Conservation (phyloP, 2,888 invertebrate species). For the Pilophorus perplexus region DNA sequence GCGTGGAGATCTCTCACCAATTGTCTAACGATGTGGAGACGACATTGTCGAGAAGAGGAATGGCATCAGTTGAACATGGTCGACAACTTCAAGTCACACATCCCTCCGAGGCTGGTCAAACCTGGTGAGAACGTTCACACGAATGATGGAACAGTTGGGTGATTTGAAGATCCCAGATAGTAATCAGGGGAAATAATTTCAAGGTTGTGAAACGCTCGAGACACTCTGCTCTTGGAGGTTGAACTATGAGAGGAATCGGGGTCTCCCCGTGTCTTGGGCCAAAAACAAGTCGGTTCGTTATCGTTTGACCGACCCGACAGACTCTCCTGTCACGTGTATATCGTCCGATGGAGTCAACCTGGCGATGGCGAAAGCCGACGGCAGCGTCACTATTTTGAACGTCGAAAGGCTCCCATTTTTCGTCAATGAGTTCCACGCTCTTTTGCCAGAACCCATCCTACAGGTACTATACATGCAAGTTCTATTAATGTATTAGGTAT, state of each 20-base stretch:
- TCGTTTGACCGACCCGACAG: conserved; percentile 25
- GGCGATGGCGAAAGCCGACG: conserved; percentile 36
- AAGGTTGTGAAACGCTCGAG: conserved; percentile 18
- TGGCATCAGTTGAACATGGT: conserved; percentile 37
- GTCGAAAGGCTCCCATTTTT: conserved; percentile 38
- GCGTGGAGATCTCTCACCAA: conserved; percentile 35
- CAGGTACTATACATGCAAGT: conserved; percentile 2
- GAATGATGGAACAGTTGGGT: no score
- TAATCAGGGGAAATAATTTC: conserved; percentile 3
- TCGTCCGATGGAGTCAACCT: conserved; percentile 34
- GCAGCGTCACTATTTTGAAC: conserved; percentile 37
- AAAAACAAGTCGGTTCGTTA: conserved; percentile 30
- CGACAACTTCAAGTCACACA: conserved; percentile 39
- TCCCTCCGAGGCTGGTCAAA: conserved; percentile 28
- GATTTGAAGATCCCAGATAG: not conserved
- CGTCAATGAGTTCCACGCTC: conserved; percentile 7
- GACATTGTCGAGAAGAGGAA: conserved; percentile 14
- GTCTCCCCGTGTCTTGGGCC: conserved; percentile 40
- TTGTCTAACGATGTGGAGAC: conserved; percentile 36
- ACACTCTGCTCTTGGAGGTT: conserved; percentile 38
- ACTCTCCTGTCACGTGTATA: conserved; percentile 29
- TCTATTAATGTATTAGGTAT: no score
- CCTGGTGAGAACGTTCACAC: conserved; percentile 17
- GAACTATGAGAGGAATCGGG: conserved; percentile 36
- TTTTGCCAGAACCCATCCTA: conserved; percentile 27